Evolutionary conservation across 2,888 invertebrate genomes (phyloP).

Genomic region (Lasioglossum vierecki): DNA sequence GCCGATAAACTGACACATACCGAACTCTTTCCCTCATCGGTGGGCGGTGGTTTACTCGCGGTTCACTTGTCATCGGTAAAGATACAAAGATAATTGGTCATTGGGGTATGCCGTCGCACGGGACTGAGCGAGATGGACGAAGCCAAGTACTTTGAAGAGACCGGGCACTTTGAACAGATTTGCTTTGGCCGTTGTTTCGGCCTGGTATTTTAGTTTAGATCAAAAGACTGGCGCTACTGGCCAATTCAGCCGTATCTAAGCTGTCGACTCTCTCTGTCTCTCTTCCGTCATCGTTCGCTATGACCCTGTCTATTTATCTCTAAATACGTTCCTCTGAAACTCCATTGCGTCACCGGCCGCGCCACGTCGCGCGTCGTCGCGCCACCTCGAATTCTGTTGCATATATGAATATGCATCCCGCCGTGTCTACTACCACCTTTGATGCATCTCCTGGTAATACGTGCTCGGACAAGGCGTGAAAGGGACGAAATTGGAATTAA

Average conservation of each 20-base stretch:
- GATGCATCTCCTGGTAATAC: constrained; percentile 38
- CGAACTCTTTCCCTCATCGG: constrained; percentile 78
- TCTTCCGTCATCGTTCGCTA: constrained; percentile 26
- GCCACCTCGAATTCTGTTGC: constrained; percentile 40
- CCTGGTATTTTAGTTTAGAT: constrained; percentile 83
- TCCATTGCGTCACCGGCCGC: constrained; percentile 11
- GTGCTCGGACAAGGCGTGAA: not conserved
- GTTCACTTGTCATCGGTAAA: constrained; percentile 82
- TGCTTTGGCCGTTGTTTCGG: constrained; percentile 83
- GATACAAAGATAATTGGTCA: constrained; percentile 83
- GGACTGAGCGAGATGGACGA: constrained; percentile 78
- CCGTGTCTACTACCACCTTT: constrained; percentile 32
- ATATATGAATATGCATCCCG: constrained; percentile 54
- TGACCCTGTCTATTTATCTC: constrained; percentile 38
- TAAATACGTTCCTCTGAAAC: constrained; percentile 35
- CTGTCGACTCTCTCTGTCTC: constrained; percentile 58
- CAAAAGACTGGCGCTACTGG: constrained; percentile 80
- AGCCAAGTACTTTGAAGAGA: constrained; percentile 79
- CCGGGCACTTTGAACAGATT: constrained; percentile 82
- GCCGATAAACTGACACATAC: constrained; percentile 73
- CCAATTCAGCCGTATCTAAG: constrained; percentile 82
- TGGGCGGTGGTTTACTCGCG: constrained; percentile 78
- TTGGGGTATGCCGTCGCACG: constrained; percentile 78
- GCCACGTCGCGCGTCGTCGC: not conserved
- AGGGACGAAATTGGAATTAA: constrained; percentile 21